Conservation (phyloP, 1,140 invertebrate genomes). For the Lepidurus apus region DNA sequence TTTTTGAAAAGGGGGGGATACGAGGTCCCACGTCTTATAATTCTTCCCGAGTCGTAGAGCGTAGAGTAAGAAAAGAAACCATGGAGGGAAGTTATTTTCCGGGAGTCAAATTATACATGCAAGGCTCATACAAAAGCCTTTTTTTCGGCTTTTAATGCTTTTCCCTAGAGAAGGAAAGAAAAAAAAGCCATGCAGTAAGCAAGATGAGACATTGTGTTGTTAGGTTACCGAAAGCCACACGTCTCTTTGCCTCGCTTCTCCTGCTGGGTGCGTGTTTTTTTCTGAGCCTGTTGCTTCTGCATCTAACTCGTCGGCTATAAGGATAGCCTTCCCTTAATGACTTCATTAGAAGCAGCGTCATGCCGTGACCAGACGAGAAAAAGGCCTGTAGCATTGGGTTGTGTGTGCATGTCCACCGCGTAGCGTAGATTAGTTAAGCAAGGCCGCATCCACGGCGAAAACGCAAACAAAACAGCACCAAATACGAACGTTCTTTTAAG, state of each 20-base stretch:
- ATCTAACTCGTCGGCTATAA: constrained; percentile 1
- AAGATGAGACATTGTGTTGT: neutral
- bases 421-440: constrained; percentile 4
- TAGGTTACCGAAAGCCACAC: neutral
- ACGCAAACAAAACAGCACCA: neutral
- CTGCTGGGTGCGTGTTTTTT: neutral
- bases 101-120: neutral
- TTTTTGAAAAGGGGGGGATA: neutral
- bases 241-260: neutral
- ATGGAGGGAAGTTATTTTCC: neutral
- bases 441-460: neutral
- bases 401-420: neutral
- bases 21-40: neutral
- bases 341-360: constrained; percentile 21
- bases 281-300: constrained; percentile 7
- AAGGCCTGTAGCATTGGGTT: neutral
- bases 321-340: neutral
- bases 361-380: neutral
- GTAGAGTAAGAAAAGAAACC: neutral
- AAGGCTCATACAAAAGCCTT: neutral
- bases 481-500: neutral
- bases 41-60: neutral
- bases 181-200: neutral
- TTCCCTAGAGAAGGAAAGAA: neutral
- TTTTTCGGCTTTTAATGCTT: neutral